Conservation (phyloP, 2,888 invertebrate genomes). For the Podotricha telesiphe region DNA sequence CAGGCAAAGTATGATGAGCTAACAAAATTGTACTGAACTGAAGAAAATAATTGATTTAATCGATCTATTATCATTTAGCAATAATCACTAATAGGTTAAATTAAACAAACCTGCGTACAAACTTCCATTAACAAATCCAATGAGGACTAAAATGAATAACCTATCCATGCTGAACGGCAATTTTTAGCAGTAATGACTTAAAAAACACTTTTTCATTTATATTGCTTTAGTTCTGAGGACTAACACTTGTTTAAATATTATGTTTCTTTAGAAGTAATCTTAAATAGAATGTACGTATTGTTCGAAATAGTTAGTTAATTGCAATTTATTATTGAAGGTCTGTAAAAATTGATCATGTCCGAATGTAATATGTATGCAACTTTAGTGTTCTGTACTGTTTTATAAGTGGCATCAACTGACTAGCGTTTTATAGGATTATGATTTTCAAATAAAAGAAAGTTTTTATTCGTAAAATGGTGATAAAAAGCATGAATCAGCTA, state of each 20-base stretch:
- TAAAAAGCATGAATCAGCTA: no score
- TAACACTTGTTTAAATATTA: slow-evolving; percentile 14
- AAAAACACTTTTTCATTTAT: background rate
- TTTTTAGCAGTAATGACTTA: background rate
- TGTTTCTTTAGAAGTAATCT: background rate
- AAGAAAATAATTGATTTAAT: no score
- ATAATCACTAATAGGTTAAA: no score
- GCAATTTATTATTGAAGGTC: slow-evolving; percentile 1
- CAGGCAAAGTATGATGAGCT: no score
- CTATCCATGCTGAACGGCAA: slow-evolving; percentile 1
- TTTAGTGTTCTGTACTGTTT: slow-evolving; percentile 1
- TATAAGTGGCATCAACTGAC: background rate
- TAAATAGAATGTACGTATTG: background rate
- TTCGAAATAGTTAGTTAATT: background rate
- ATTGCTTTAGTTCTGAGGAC: background rate
- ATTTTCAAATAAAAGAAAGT: no score
- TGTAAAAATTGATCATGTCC: background rate
- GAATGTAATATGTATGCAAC: background rate
- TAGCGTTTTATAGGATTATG: no score
- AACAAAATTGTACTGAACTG: no score
- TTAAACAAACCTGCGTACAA: background rate
- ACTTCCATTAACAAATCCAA: background rate
- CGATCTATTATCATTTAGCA: no score
- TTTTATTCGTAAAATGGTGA: no score
- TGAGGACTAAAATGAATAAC: background rate